Base-by-base conservation (phyloP, 2,888 invertebrate species). In the Chrysolina oricalcia region DNA sequence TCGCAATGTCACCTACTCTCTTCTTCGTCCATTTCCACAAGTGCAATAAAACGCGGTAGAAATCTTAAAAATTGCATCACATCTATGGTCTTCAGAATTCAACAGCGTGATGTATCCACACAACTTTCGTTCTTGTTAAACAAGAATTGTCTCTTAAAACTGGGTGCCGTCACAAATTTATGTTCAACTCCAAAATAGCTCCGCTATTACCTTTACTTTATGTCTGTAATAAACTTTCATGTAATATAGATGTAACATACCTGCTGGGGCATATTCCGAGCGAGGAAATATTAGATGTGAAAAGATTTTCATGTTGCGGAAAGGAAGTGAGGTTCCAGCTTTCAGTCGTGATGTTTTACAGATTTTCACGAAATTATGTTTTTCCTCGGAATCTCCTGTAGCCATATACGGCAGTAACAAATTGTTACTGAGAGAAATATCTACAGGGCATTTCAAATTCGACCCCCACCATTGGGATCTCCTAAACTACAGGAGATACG, bases 161-260 rank as follows among this genome's bases (percentile, higher is more conserved):
- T 41, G 19, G n/a, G 21, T 50, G 27, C 35, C 8, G 10, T 53
- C 50, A 70, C 70, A 69, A 70, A 73, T 73, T 64, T 64, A 46
- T 17, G 64, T 73, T 69, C 27, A 63, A 73, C 73, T 73, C 69
- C 50, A 70, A 73, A 73, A 73, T 73, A 69, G 73, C 73, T 53
- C 1, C 56, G 66, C 73, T 73, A 73, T 73, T 73, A 73, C 64
- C 68, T 63, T 63, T 73, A 73, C 46, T 69, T 73, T 73, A 73
- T 64, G 69, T 56, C 17, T 50, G 69, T 43, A 53, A 73, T 73
- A 73, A 73, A 73, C 69, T 73, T 70, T 19, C 65, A 15, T 69
- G 64, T 69, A 53, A 70, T 53, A 69, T 73, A 69, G 56, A 69
- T 73, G 69, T 69, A 73, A 64, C 69, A 73, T 69, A 63, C 69